Evolutionary conservation across 2,113 vertebrate species (phyloP).

Genomic region (Antennarius striatus): DNA sequence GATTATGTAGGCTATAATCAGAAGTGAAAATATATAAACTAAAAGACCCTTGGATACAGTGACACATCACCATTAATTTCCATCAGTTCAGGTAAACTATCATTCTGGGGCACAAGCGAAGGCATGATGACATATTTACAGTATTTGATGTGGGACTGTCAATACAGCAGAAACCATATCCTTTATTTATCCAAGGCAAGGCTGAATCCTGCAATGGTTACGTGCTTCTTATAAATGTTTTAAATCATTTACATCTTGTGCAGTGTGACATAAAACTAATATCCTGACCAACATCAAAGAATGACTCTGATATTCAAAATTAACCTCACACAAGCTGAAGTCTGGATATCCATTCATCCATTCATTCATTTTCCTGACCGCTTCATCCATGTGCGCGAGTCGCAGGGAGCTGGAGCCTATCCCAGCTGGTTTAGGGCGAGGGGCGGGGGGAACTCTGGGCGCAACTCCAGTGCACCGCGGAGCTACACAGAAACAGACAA

Average conservation of each 20-base stretch:
- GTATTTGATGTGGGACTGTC: slow-evolving; percentile 68
- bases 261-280: slow-evolving; percentile 51
- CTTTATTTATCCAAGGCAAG: slow-evolving; percentile 71
- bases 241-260: slow-evolving; percentile 65
- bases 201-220: slow-evolving; percentile 51
- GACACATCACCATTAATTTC: slow-evolving; percentile 73
- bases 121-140: slow-evolving; percentile 69
- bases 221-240: slow-evolving; percentile 55
- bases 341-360: too few species aligned
- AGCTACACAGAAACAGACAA: too few species aligned
- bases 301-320: too few species aligned
- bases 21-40: slow-evolving; percentile 90
- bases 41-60: slow-evolving; percentile 80
- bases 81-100: slow-evolving; percentile 71
- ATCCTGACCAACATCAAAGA: too few species aligned
- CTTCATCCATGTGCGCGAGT: too few species aligned
- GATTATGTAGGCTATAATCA: slow-evolving; percentile 84
- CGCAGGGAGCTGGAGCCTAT: too few species aligned
- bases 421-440: too few species aligned
- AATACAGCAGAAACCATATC: slow-evolving; percentile 71
- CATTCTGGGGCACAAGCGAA: slow-evolving; percentile 37
- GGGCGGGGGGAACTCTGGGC: too few species aligned
- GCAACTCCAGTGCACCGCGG: too few species aligned
- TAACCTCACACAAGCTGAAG: too few species aligned
- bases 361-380: too few species aligned